These are phyloP conservation scores for Heteromurus nitidus DNA, from an alignment of 2,888 invertebrate species.

Conservation along the genomic window DNA sequence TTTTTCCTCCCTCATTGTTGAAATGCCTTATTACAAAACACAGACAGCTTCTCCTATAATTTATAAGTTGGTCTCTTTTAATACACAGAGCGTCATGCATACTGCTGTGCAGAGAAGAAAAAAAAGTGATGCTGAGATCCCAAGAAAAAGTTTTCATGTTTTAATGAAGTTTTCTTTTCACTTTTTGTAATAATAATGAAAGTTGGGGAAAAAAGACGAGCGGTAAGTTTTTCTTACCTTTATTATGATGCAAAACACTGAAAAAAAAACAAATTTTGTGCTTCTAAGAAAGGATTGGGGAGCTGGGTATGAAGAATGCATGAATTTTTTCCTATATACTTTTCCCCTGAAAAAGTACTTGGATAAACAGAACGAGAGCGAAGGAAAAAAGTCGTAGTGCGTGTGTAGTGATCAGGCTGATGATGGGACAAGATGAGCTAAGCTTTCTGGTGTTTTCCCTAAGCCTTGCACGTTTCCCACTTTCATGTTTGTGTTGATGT, in stretches of 20 bases:
- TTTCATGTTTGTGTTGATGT: too few species aligned
- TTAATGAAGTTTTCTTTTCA: slow-evolving; percentile 73
- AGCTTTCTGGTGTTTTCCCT: too few species aligned
- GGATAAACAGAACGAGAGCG: slow-evolving; percentile 47
- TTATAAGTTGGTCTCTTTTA: slow-evolving; percentile 38
- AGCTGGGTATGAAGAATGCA: slow-evolving; percentile 34
- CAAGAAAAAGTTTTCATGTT: slow-evolving; percentile 71
- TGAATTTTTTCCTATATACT: slow-evolving; percentile 33
- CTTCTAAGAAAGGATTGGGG: slow-evolving; percentile 12
- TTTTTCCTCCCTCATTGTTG: slow-evolving; percentile 34
- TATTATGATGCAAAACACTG: slow-evolving; percentile 49
- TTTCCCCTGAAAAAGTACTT: background rate
- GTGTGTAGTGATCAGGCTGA: slow-evolving; percentile 14
- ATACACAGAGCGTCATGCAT: background rate
- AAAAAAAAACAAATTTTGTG: slow-evolving; percentile 33
- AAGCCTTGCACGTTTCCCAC: too few species aligned
- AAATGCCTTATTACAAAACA: slow-evolving; percentile 54
- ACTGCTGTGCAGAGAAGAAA: slow-evolving; percentile 38
- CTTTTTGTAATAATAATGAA: slow-evolving; percentile 57
- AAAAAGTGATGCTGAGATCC: slow-evolving; percentile 44
- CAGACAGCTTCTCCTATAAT: slow-evolving; percentile 56
- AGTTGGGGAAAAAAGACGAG: slow-evolving; percentile 37
- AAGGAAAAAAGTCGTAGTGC: slow-evolving; percentile 17
- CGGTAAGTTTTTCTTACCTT: slow-evolving; percentile 37
- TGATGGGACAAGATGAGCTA: background rate